A percentile compares a stretch with the other conserved stretches of the same genome.
Evolutionary conservation across 2,797 vertebrate genomes (phyloP).

Genomic region (Halcyon leucocephala): DNA sequence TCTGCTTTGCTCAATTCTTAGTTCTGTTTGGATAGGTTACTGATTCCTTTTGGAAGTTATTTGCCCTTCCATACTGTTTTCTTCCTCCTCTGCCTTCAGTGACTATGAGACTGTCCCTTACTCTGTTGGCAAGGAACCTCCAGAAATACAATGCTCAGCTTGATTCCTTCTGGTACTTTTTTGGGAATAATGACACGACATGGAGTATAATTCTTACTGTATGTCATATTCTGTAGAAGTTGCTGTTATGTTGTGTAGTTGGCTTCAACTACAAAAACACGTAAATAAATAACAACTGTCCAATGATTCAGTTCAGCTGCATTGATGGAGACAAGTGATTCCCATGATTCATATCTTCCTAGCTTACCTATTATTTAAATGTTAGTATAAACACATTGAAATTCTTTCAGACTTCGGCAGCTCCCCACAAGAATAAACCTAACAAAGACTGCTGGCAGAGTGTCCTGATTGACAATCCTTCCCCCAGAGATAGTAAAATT

Average conservation of each 20-base stretch:
- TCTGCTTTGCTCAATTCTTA: neutral
- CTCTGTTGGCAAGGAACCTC: neutral
- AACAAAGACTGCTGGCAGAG: neutral
- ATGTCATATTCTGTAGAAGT: neutral
- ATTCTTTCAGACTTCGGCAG: conserved; percentile 21
- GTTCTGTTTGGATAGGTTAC: neutral
- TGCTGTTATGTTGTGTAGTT: conserved; percentile 7
- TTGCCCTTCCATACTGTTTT: neutral
- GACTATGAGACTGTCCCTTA: neutral
- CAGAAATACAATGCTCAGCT: neutral
- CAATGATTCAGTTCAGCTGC: conserved; percentile 9
- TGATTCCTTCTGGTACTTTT: neutral
- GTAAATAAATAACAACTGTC: conserved; percentile 40
- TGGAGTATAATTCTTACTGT: neutral
- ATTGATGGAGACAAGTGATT: conserved; percentile 11
- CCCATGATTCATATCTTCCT: conserved; percentile 40
- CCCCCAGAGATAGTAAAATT: conserved; percentile 5
- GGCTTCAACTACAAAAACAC: conserved; percentile 10
- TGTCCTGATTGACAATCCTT: conserved; percentile 5
- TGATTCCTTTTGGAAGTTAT: neutral
- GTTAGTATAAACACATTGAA: conserved; percentile 28
- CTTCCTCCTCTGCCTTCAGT: neutral
- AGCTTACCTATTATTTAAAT: conserved; percentile 43
- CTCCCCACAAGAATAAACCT: neutral
- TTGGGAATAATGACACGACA: neutral